These are phyloP conservation scores for Phyllostomus discolor DNA, from an alignment of 2,113 vertebrate species.

Conservation along the genomic window DNA sequence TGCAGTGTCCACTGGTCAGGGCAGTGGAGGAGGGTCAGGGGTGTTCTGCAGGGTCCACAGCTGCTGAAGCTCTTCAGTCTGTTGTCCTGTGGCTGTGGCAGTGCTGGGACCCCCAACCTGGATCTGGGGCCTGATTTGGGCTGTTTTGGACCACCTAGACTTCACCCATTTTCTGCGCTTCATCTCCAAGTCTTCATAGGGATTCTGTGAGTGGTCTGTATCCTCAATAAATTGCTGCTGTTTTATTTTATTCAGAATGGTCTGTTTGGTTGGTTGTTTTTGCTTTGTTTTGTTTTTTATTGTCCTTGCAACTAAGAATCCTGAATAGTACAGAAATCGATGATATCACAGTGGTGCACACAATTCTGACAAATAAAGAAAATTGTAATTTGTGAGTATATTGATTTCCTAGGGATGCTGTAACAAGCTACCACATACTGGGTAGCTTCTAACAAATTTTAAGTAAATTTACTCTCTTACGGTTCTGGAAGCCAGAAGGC, in stretches of 20 bases:
- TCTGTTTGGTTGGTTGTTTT: neutral
- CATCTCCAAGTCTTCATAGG: neutral
- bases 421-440: neutral
- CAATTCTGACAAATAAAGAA: neutral
- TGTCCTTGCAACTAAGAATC: neutral
- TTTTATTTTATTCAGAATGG: neutral
- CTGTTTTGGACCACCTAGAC: neutral
- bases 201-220: neutral
- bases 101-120: too few species aligned
- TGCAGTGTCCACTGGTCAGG: rapidly evolving
- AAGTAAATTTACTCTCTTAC: neutral
- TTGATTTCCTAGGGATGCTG: neutral
- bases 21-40: too few species aligned
- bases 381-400: neutral
- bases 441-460: neutral
- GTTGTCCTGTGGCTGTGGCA: too few species aligned
- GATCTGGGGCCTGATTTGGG: too few species aligned
- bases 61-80: neutral
- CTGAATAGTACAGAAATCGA: neutral
- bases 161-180: neutral
- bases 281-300: neutral
- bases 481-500: neutral
- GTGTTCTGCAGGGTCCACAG: rapidly evolving
- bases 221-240: neutral
- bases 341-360: neutral